phyloP scores from a whole-genome alignment of 92 coral and sea anemone species.

The Chrysogorgia sp. region DNA sequence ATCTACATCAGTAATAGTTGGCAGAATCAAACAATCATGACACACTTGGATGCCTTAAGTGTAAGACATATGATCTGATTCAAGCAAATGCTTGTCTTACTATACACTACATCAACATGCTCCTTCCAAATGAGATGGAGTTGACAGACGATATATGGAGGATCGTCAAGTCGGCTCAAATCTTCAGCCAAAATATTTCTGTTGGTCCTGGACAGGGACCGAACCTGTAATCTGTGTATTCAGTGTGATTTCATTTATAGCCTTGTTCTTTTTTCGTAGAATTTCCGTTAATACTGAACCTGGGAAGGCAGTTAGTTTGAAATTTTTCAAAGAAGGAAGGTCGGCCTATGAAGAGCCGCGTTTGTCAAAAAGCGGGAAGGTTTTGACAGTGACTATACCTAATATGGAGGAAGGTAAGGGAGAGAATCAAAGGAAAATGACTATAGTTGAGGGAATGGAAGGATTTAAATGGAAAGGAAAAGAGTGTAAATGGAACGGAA shows the following conservation, averaged over 20 bases:
- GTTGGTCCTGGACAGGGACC: too few relatives aligned
- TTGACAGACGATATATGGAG: too few relatives aligned
- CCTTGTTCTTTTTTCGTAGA: background rate
- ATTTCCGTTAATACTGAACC: slow-evolving; percentile 11
- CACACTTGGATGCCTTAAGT: too few relatives aligned
- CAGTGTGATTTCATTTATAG: background rate
- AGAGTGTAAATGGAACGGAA: background rate
- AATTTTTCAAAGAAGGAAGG: slow-evolving; percentile 18
- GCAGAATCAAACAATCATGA: too few relatives aligned
- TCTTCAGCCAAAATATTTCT: too few relatives aligned
- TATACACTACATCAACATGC: too few relatives aligned
- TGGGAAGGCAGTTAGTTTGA: slow-evolving; percentile 29
- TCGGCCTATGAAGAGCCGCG: background rate
- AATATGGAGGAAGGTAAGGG: slow-evolving; percentile 16
- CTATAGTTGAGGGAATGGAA: background rate
- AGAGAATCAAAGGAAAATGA: too few relatives aligned
- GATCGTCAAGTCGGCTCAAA: too few relatives aligned
- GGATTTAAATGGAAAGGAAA: background rate
- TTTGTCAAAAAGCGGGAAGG: slow-evolving; percentile 1
- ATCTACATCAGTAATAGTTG: too few relatives aligned
- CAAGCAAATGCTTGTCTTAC: too few relatives aligned
- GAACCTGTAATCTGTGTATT: background rate
- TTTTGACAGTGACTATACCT: slow-evolving; percentile 11
- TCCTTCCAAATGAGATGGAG: too few relatives aligned
- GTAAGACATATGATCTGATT: too few relatives aligned